A percentile compares a stretch with the other conserved stretches of the same genome.
phyloP scores from a whole-genome alignment of 2,113 vertebrate genomes.

The Chaetorhynchus papuensis region DNA sequence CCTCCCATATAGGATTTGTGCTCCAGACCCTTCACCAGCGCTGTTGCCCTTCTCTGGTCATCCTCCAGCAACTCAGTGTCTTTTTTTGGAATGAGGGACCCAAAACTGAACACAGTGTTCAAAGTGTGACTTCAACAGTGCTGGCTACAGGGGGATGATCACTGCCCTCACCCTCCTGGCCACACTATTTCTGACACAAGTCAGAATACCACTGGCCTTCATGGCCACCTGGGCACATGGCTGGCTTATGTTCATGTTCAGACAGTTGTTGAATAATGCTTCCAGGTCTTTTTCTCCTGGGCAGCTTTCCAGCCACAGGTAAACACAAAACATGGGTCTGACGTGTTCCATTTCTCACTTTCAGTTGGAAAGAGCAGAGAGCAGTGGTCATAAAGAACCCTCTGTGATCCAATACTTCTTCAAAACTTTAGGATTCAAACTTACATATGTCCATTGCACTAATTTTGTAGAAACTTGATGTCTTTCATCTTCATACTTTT shows the following conservation, averaged over 20 bases:
- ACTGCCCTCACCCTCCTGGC: not conserved
- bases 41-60: not conserved
- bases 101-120: not conserved
- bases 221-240: not conserved
- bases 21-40: not conserved
- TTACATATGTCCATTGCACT: not conserved
- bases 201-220: not conserved
- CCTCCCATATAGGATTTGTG: too few species aligned
- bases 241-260: not conserved
- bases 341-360: not conserved
- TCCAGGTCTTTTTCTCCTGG: not conserved
- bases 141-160: too few species aligned
- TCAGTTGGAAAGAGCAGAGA: not conserved
- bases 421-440: not conserved
- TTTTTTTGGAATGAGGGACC: not conserved
- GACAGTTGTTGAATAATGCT: not conserved
- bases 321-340: not conserved
- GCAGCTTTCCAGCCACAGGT: not conserved
- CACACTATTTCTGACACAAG: not conserved
- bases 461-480: not conserved
- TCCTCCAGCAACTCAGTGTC: not conserved
- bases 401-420: not conserved
- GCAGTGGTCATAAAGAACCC: rapidly evolving
- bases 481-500: not conserved
- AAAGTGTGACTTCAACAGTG: not conserved